These are phyloP conservation scores for Meloe dianella DNA, from an alignment of 2,888 invertebrate genomes.

Conservation along the genomic window DNA sequence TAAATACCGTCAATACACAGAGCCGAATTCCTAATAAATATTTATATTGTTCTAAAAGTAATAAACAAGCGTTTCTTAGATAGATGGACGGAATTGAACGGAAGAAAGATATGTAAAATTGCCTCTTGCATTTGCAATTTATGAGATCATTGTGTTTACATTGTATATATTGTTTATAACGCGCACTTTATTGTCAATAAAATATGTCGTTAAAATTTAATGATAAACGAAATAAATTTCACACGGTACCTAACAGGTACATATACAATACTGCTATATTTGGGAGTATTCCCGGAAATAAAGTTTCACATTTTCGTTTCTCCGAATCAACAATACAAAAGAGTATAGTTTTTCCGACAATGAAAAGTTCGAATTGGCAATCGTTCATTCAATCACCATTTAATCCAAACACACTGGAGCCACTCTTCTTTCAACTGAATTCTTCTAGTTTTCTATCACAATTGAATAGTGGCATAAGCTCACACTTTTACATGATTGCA, in stretches of 20 bases:
- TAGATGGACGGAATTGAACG: constrained; percentile 29
- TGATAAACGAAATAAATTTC: constrained; percentile 33
- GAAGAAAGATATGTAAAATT: constrained; percentile 41
- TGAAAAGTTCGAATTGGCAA: not conserved
- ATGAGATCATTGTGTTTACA: constrained; percentile 43
- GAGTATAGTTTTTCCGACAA: not conserved
- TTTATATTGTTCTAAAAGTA: constrained; percentile 54
- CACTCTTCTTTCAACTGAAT: not conserved
- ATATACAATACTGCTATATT: not conserved
- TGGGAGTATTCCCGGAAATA: not conserved
- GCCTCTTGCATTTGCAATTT: constrained; percentile 42
- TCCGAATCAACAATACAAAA: not conserved
- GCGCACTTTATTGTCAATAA: constrained; percentile 43
- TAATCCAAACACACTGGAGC: constrained; percentile 1
- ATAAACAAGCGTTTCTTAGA: constrained; percentile 44
- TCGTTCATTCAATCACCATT: constrained; percentile 10
- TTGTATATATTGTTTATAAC: constrained; percentile 42
- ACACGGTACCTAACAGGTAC: not conserved
- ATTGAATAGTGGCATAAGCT: not conserved
- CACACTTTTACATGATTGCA: not conserved
- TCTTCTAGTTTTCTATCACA: not conserved
- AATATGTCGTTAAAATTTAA: constrained; percentile 45
- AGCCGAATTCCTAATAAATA: constrained; percentile 54
- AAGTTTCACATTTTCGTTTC: not conserved
- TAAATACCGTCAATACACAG: constrained; percentile 56